These are phyloP conservation scores for Parazoanthus darwini DNA, from an alignment of 92 coral and sea anemone genomes.

Conservation along the genomic window DNA sequence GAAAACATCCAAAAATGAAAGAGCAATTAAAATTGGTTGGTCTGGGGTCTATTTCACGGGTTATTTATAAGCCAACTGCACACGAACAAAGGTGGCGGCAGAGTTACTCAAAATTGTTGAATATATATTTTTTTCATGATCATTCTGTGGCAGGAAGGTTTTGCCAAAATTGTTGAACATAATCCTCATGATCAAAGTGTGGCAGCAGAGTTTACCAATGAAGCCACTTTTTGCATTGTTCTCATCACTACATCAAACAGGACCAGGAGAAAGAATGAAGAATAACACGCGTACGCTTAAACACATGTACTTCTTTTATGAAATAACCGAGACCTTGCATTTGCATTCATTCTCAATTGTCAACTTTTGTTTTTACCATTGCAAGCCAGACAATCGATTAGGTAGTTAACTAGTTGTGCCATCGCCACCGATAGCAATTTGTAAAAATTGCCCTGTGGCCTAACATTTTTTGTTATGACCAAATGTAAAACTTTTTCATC, in stretches of 20 bases:
- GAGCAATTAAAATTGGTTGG: not conserved
- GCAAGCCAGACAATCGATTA: not conserved
- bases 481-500: not conserved
- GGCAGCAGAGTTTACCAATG: not conserved
- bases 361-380: not conserved
- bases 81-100: not conserved
- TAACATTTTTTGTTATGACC: not conserved
- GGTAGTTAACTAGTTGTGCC: not conserved
- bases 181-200: not conserved
- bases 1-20: not conserved
- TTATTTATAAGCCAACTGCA: too few species aligned
- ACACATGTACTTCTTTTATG: not conserved
- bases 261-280: too few species aligned
- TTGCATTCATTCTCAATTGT: not conserved
- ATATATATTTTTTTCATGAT: too few species aligned
- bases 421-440: not conserved
- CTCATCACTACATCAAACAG: not conserved
- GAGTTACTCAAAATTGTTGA: not conserved
- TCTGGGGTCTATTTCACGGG: not conserved
- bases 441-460: not conserved
- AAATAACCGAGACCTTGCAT: too few species aligned
- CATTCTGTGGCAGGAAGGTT: not conserved
- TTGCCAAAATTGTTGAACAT: not conserved
- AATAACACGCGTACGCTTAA: not conserved
- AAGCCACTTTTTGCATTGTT: not conserved